Base-by-base conservation (phyloP, 2,888 invertebrate genomes). In the Drosophila bunnanda region DNA sequence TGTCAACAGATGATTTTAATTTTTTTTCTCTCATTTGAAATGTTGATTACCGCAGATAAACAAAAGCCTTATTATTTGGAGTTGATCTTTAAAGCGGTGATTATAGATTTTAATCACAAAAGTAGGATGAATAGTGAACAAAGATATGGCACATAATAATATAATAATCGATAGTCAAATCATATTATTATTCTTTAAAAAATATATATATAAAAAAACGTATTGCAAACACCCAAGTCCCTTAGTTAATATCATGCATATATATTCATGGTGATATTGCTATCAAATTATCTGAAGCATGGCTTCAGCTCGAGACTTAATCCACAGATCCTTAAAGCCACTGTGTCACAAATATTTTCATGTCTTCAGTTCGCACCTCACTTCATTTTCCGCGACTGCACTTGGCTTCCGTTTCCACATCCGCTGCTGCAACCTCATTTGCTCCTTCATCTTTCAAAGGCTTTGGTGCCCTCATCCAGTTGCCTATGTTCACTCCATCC, bases 401-500 rank as follows among this genome's bases (percentile, higher is more conserved):
- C 20, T 54, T 46, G 53, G 58, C 44, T 59, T 53, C 34, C 39
- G 44, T 54, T 71, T 28, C 17, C 61, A 58, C 59, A 58, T 56
- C 22, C 46, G 58, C 70, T 58, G 34, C 57, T 68, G 71, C 68
- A 69, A 72, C 70, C 73, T 61, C 72, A 70, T 71, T 70, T 73
- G 73, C 48, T 70, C 41, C 64, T 43, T 61, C 64, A 73, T 39
- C 73, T 72, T 70, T 70, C 70, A 55, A 34, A 39, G 39, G 72
- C 53, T 22, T 46, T 15, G 53, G 44, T 44, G 50, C 43, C 62
- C 54, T 57, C 66, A 66, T 67, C 50, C 50, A 50, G 52, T 69
- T 17, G 59, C 59, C 59, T 60, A 59, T 59, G 59, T 32, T 55
- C 53, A 61, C 83, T 81, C 69, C 71, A 86, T 86, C 80, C 86